These are phyloP conservation scores for Xerus rutilus DNA, from an alignment of 2,797 vertebrate species.

Conservation along the genomic window DNA sequence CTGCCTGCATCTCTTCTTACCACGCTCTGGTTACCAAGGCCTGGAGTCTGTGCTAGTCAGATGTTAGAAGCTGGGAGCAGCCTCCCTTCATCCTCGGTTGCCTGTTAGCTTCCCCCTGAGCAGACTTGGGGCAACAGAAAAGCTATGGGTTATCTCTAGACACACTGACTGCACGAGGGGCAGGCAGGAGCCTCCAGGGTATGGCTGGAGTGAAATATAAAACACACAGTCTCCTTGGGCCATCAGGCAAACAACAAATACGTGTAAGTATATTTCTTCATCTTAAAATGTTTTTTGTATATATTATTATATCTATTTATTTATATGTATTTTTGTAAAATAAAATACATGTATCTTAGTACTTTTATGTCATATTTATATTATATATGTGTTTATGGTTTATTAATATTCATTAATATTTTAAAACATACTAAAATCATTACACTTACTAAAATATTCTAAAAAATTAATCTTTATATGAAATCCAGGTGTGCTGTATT, in stretches of 20 bases:
- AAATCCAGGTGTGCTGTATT: background rate
- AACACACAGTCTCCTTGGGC: background rate
- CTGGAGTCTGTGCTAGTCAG: background rate
- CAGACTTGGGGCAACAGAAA: background rate
- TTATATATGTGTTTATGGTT: background rate
- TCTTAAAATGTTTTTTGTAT: background rate
- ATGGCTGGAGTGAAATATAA: background rate
- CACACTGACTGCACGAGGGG: background rate
- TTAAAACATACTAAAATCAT: background rate
- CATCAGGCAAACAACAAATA: conserved; percentile 1
- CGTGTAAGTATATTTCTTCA: background rate
- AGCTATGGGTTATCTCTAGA: background rate
- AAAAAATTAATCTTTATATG: conserved; percentile 46
- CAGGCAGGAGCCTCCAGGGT: background rate
- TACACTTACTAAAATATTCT: background rate
- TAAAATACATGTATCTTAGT: background rate
- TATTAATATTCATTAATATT: background rate
- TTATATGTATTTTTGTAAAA: background rate
- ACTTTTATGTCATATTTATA: background rate
- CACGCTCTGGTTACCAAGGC: background rate
- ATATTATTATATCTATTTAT: background rate
- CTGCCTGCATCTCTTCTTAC: background rate
- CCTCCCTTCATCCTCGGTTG: background rate
- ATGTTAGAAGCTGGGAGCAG: background rate
- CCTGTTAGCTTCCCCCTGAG: background rate